Evolutionary conservation across 2,888 invertebrate species (phyloP).

Genomic region (Hydriomena furcata): DNA sequence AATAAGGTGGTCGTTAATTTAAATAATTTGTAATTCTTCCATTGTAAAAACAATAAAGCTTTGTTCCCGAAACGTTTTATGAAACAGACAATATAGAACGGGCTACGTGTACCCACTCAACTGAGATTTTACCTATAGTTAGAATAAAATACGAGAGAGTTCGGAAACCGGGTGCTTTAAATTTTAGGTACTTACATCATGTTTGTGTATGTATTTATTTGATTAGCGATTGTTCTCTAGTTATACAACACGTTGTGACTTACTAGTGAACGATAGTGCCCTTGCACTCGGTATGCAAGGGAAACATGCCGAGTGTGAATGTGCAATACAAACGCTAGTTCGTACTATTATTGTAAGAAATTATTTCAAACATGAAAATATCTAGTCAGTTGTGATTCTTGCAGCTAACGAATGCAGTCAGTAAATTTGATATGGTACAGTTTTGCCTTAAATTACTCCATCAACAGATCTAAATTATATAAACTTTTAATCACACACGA

Average conservation of each 20-base stretch:
- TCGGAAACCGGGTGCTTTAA: constrained; percentile 83
- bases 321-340: constrained; percentile 29
- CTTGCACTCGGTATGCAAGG: constrained; percentile 23
- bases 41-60: constrained; percentile 68
- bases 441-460: too few relatives aligned
- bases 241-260: constrained; percentile 56
- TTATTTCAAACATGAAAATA: constrained; percentile 25
- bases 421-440: too few relatives aligned
- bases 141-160: constrained; percentile 80
- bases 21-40: constrained; percentile 76
- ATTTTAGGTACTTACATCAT: constrained; percentile 70
- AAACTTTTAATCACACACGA: too few relatives aligned
- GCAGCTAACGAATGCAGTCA: constrained; percentile 13
- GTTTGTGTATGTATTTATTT: constrained; percentile 73
- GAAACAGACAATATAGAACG: constrained; percentile 76
- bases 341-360: constrained; percentile 32
- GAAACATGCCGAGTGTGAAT: constrained; percentile 22
- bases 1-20: constrained; percentile 72
- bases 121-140: constrained; percentile 70
- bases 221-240: constrained; percentile 74
- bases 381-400: constrained; percentile 20
- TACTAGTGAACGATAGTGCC: constrained; percentile 38
- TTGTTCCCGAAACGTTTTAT: constrained; percentile 60
- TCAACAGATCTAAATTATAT: too few relatives aligned
- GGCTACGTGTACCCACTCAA: constrained; percentile 67